Percentiles rank a stretch among this genome's conserved stretches.
These are phyloP conservation scores for Hydroisotoma schaefferi DNA, from an alignment of 2,888 invertebrate genomes.

Conservation along the genomic window DNA sequence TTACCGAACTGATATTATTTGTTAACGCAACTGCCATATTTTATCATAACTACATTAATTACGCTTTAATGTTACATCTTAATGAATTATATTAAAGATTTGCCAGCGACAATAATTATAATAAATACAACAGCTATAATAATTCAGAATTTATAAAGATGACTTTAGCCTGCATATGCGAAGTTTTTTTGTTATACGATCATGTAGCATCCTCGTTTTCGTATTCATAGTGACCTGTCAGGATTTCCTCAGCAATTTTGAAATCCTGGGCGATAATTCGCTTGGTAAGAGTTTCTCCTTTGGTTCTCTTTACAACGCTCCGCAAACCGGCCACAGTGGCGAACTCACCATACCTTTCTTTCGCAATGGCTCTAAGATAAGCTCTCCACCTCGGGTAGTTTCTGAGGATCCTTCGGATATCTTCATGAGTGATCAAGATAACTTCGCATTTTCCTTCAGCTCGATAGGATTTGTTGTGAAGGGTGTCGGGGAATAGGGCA, in stretches of 20 bases:
- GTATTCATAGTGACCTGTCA: too few species aligned
- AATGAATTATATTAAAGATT: too few species aligned
- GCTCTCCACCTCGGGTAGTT: slow-evolving; percentile 27
- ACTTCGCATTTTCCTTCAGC: slow-evolving; percentile 38
- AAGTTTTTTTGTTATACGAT: too few species aligned
- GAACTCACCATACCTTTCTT: slow-evolving; percentile 20
- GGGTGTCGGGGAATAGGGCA: slow-evolving; percentile 34
- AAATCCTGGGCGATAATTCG: slow-evolving; percentile 14
- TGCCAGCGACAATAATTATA: too few species aligned
- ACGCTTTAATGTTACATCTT: too few species aligned
- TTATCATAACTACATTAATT: too few species aligned
- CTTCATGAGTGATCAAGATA: slow-evolving; percentile 26
- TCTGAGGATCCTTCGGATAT: slow-evolving; percentile 27
- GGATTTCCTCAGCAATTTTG: slow-evolving; percentile 12
- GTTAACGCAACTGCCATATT: too few species aligned
- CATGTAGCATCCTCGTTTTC: too few species aligned
- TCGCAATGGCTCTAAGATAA: slow-evolving; percentile 19
- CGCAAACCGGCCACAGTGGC: slow-evolving; percentile 13
- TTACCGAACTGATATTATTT: too few species aligned
- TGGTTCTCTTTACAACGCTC: slow-evolving; percentile 12
- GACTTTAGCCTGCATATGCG: too few species aligned
- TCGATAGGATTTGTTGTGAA: slow-evolving; percentile 41
- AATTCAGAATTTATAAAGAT: too few species aligned
- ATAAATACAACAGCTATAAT: too few species aligned
- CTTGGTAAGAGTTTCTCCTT: slow-evolving; percentile 14